These are phyloP conservation scores for Acestrorhynchus altus DNA, from an alignment of 2,797 vertebrate genomes.

Conservation along the genomic window DNA sequence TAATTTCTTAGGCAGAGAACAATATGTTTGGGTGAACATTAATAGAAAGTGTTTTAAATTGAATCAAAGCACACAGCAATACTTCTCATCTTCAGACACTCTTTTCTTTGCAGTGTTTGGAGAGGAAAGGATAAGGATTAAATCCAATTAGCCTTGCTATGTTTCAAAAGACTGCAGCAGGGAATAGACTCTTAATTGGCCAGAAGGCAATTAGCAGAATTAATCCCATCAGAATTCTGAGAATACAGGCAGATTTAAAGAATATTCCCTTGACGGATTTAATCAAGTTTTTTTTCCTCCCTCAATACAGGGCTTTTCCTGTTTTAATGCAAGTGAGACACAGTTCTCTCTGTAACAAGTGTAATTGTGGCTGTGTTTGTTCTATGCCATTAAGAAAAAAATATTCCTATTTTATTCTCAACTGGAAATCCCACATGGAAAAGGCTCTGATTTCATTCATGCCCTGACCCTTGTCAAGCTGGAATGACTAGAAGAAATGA, in stretches of 20 bases:
- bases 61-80: conserved; percentile 45
- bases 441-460: conserved; percentile 5
- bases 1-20: conserved; percentile 44
- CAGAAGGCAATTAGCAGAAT: conserved; percentile 85
- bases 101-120: conserved; percentile 67
- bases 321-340: conserved; percentile 73
- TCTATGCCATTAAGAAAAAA: conserved; percentile 36
- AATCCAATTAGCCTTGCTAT: conserved; percentile 83
- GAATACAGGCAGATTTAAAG: conserved; percentile 78
- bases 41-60: conserved; percentile 48
- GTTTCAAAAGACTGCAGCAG: conserved; percentile 78
- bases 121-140: conserved; percentile 83
- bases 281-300: conserved; percentile 18
- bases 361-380: conserved; percentile 67
- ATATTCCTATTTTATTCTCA: not conserved
- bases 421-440: not conserved
- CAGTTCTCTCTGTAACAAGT: conserved; percentile 63
- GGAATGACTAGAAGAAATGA: not conserved
- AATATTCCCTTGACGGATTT: conserved; percentile 70
- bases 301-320: conserved; percentile 65
- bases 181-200: conserved; percentile 84
- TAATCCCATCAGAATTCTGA: conserved; percentile 81
- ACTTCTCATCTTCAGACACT: conserved; percentile 57
- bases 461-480: conserved; percentile 14
- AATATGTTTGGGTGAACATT: conserved; percentile 39